A percentile compares a stretch with the other conserved stretches of the same genome.
These are phyloP conservation scores for Hirtodrosophila alboralis DNA, from an alignment of 2,888 invertebrate genomes.

Conservation along the genomic window DNA sequence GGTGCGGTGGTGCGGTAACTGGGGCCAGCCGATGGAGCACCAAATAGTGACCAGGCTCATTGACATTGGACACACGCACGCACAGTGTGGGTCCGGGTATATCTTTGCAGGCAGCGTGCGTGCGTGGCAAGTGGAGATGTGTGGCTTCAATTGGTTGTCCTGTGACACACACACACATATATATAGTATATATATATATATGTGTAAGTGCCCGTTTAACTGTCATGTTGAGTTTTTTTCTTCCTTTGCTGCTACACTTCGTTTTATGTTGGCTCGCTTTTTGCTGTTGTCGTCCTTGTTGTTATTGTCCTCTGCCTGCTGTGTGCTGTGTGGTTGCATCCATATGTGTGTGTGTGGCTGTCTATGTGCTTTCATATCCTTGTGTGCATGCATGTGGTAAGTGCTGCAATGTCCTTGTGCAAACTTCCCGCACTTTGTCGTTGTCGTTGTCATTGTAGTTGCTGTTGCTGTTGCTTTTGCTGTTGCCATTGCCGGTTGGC, in stretches of 20 bases:
- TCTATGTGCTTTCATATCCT: slow-evolving; percentile 67
- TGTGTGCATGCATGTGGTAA: slow-evolving; percentile 79
- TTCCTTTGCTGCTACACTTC: slow-evolving; percentile 41
- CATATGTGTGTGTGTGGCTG: slow-evolving; percentile 18
- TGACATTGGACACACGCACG: slow-evolving; percentile 64
- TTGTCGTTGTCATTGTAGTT: slow-evolving; percentile 38
- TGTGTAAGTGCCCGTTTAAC: slow-evolving; percentile 54
- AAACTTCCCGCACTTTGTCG: slow-evolving; percentile 78
- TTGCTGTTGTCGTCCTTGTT: slow-evolving; percentile 26
- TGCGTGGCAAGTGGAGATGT: slow-evolving; percentile 53
- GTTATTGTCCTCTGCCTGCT: slow-evolving; percentile 32
- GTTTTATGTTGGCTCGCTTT: slow-evolving; percentile 26
- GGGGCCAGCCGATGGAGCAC: slow-evolving; percentile 56
- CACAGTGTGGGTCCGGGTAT: slow-evolving; percentile 37
- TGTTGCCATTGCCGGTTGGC: slow-evolving; percentile 34
- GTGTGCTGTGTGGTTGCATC: slow-evolving; percentile 54
- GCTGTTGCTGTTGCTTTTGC: slow-evolving; percentile 35
- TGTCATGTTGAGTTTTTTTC: slow-evolving; percentile 66
- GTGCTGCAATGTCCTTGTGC: slow-evolving; percentile 78
- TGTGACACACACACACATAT: slow-evolving; percentile 29
- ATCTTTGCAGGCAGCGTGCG: slow-evolving; percentile 61
- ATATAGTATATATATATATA: slow-evolving; percentile 19
- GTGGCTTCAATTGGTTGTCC: slow-evolving; percentile 70
- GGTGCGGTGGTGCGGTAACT: slow-evolving; percentile 23
- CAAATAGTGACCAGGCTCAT: slow-evolving; percentile 75